A percentile compares a stretch with the other conserved stretches of the same genome.
Conservation (phyloP, 2,797 vertebrate species). For the Melanotaenia pygmaea region DNA sequence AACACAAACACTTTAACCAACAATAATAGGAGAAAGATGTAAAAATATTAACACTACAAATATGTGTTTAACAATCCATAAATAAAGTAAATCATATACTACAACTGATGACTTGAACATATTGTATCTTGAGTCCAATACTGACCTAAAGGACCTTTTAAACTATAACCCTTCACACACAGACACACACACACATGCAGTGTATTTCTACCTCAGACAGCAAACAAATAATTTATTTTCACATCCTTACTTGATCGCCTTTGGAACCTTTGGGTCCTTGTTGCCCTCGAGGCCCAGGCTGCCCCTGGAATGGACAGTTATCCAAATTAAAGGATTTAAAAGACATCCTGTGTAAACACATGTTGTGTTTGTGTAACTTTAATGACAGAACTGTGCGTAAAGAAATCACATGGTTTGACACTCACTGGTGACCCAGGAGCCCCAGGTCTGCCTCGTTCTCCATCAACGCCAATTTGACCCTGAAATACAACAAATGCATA, state of each 20-base stretch:
- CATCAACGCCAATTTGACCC: conserved; percentile 93
- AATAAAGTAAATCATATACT: background rate
- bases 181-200: background rate
- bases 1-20: background rate
- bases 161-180: background rate
- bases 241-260: conserved; percentile 90
- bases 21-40: background rate
- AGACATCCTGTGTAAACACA: conserved; percentile 2
- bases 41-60: background rate
- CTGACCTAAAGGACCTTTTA: background rate
- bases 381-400: conserved; percentile 8
- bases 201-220: background rate
- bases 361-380: conserved; percentile 9
- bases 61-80: background rate
- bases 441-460: conserved; percentile 91
- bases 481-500: conserved; percentile 63
- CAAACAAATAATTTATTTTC: conserved; percentile 4
- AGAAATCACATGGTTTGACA: conserved; percentile 40
- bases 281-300: conserved; percentile 89
- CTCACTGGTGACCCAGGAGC: conserved; percentile 93
- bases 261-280: conserved; percentile 95
- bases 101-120: background rate
- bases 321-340: conserved; percentile 33
- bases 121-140: background rate
- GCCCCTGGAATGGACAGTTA: conserved; percentile 86